A percentile compares a stretch with the other conserved stretches of the same genome.
phyloP scores from a whole-genome alignment of 2,797 vertebrate genomes.

The Mormyrus hasselquistii region DNA sequence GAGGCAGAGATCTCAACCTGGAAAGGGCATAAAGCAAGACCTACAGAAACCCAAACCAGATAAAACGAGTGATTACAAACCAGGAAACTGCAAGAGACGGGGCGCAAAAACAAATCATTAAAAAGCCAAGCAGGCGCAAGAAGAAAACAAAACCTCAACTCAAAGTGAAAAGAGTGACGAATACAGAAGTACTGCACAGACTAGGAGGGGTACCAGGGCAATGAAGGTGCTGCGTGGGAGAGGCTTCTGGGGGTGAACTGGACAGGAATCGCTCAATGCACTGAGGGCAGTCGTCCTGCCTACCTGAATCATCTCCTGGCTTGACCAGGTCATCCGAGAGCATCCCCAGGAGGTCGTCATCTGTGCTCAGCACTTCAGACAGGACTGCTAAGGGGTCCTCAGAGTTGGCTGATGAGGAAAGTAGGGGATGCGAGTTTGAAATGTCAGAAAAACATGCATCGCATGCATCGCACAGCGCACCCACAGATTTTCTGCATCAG shows the following conservation, averaged over 20 bases:
- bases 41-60: slow-evolving; percentile 86
- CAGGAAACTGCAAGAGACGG: slow-evolving; percentile 45
- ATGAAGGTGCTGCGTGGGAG: background rate
- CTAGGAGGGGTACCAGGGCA: slow-evolving; percentile 2
- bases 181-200: background rate
- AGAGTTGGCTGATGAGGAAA: slow-evolving; percentile 62
- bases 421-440: slow-evolving; percentile 22
- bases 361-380: slow-evolving; percentile 82
- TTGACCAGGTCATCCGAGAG: slow-evolving; percentile 83
- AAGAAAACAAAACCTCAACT: background rate
- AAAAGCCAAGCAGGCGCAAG: background rate
- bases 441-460: background rate
- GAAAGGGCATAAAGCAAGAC: slow-evolving; percentile 94
- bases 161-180: background rate
- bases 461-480: background rate
- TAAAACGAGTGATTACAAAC: slow-evolving; percentile 63
- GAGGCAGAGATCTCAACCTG: slow-evolving; percentile 85
- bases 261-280: background rate
- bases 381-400: slow-evolving; percentile 83
- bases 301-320: slow-evolving; percentile 68
- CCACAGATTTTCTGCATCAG: background rate
- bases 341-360: slow-evolving; percentile 89
- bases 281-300: background rate
- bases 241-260: background rate
- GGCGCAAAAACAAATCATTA: slow-evolving; percentile 2